These are phyloP conservation scores for Apus apus DNA, from an alignment of 2,113 vertebrate genomes.

Conservation along the genomic window DNA sequence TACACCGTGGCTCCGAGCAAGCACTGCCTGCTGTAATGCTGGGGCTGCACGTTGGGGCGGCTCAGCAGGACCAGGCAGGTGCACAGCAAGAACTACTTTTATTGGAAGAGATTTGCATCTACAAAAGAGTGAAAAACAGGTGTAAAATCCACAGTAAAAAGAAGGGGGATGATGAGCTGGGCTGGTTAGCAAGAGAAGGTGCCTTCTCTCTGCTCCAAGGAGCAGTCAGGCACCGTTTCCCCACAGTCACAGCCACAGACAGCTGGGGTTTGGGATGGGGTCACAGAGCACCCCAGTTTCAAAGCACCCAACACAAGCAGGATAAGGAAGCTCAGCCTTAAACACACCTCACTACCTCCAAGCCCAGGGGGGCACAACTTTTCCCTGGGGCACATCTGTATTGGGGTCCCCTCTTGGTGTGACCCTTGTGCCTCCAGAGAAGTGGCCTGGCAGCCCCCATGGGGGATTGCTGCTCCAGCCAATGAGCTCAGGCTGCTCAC, in stretches of 20 bases:
- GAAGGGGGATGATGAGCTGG: not conserved
- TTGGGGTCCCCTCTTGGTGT: fast-evolving
- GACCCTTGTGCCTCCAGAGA: not conserved
- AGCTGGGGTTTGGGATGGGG: not conserved
- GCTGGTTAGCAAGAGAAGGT: not conserved
- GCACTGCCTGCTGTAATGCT: not conserved
- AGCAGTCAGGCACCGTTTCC: constrained; percentile 12
- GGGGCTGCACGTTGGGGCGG: fast-evolving
- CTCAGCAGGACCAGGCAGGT: not conserved
- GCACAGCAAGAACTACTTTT: constrained; percentile 63
- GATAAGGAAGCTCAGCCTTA: not conserved
- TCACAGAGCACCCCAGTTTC: not conserved
- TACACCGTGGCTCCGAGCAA: fast-evolving
- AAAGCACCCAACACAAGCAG: not conserved
- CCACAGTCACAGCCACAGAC: not conserved
- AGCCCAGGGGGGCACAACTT: fast-evolving
- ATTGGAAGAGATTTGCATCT: constrained; percentile 71
- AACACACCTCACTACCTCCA: not conserved
- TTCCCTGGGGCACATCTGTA: not conserved
- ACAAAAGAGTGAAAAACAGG: constrained; percentile 78
- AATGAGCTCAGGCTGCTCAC: not conserved
- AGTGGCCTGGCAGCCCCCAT: not conserved
- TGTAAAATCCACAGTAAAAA: constrained; percentile 71
- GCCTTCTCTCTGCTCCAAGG: not conserved
- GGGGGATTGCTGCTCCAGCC: not conserved